Evolutionary conservation across 2,888 invertebrate genomes (phyloP), one percentile per base, ranked within the genome.

Genomic region (Dexiosoma caninum): DNA sequence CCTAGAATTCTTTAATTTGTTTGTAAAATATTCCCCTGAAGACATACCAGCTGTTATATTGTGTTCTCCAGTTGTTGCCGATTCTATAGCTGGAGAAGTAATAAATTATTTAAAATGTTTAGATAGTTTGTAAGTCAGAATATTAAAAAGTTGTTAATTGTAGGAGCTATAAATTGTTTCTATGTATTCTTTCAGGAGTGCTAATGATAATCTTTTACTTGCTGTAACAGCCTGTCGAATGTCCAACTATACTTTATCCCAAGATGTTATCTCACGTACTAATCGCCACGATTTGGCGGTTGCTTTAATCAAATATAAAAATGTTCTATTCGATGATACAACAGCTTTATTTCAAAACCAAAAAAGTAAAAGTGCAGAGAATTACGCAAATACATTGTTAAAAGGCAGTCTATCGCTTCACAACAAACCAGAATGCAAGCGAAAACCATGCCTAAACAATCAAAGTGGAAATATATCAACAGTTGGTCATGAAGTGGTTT

Each of bases 241-340:
- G 85, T 89, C 89, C 0, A 89, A 89, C 57, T 89, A 89, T 81
- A 77, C 88, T 57, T 84, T 89, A 35, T 86, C 89, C 4, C 87
- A 87, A 78, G 87, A 88, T 44, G 83, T 85, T 12, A 83, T 89
- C 8, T 77, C 84, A 3, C 87, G 85, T 70, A 85, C 87, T 8
- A 85, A 82, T 51, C 85, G 90, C 6, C 86, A 85, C 3, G 83
- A 85, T 7, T 78, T 90, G 49, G 89, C 89, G 4, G 78, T 85
- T 2, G 85, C 88, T 1, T 69, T 89, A 2, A 89, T 89, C 12
- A 85, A 85, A 60, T 86, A 89, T 42, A 89, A 89, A 81, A 89
- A 89, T 64, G 89, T 89, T 10, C 84, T 89, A n/a, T 89, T 89
- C 32, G 89, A 89, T 42, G 89, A 89, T 76, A 85, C 88, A 74